Conservation (phyloP, 2,888 invertebrate species). For the Drosophila percnosoma region DNA sequence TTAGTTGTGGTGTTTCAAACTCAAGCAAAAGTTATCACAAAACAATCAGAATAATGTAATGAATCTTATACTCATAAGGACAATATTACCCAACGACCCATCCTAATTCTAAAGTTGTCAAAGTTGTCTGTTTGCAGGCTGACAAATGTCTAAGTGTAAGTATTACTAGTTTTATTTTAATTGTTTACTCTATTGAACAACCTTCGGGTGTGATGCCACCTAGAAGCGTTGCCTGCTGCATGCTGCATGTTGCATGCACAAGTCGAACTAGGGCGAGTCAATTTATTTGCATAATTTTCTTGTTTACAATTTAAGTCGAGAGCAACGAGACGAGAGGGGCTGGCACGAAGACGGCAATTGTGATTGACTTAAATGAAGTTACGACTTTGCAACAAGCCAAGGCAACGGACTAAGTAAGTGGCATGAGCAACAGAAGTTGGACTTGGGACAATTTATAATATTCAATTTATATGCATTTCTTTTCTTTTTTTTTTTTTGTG, state of each 20-base stretch:
- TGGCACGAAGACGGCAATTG: slow-evolving; percentile 40
- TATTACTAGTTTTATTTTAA: slow-evolving; percentile 19
- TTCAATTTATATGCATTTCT: slow-evolving; percentile 83
- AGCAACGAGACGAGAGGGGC: not conserved
- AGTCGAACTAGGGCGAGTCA: slow-evolving; percentile 39
- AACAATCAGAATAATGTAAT: not conserved
- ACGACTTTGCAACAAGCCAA: slow-evolving; percentile 64
- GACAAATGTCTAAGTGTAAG: not conserved
- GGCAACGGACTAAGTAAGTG: slow-evolving; percentile 41
- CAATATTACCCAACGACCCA: not conserved
- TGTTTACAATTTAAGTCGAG: slow-evolving; percentile 78
- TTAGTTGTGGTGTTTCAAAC: not conserved
- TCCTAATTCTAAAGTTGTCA: not conserved
- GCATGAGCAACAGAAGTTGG: slow-evolving; percentile 59
- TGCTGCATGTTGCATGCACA: slow-evolving; percentile 24
- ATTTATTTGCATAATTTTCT: slow-evolving; percentile 82
- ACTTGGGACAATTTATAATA: slow-evolving; percentile 78
- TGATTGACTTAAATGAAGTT: slow-evolving; percentile 83
- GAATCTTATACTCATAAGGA: not conserved
- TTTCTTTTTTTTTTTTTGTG: slow-evolving; percentile 19
- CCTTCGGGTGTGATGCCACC: not conserved
- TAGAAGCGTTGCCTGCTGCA: slow-evolving; percentile 7
- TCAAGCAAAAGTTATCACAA: not conserved
- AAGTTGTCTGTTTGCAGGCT: not conserved
- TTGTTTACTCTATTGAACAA: slow-evolving; percentile 34